Base-by-base conservation (phyloP, 2,888 invertebrate species). In the Reticulitermes lucifugus region DNA sequence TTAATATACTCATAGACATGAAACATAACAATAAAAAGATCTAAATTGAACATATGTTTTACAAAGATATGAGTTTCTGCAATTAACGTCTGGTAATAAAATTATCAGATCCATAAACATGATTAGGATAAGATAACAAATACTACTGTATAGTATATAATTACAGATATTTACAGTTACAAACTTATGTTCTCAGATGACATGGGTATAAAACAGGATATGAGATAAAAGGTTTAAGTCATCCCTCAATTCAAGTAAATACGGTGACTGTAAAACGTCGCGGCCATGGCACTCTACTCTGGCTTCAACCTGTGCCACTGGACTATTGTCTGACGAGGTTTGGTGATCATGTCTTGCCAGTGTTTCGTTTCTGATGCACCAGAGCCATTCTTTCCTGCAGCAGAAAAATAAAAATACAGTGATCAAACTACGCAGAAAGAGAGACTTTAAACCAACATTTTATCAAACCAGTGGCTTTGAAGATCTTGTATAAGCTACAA, bases 311-410 rank as follows among this genome's bases (percentile, higher is more conserved):
- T 96, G 92, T 98, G 98, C 98, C 98, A 98, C 91, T 98, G 98
- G 81, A 98, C 96, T 89, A 98, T 97, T 89, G 97, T 97, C 92
- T 98, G 98, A 88, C 98, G 93, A 41, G 98, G 98, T 92, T 98
- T 98, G 87, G 98, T 97, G 88, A 98, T 98, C 98, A 98, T 98
- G 90, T 98, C 98, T 90, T 98, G 98, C 98, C 98, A 98, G 91
- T 98, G 98, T 90, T 98, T 98, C 65, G 98, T 98, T 92, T 98
- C 98, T 85, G 97, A 95, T 29, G 98, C 98, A 1, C 98, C 98
- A 84, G 98, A 98, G 21, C 97, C 97, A 89, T 97, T 97, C 91
- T 97, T 97, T 85, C 97, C 97, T 97, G 92, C 25, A 79, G 84
- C 43, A 85, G 14, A 29, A 29, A 75, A 7, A 21, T 75, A 5